Conservation (phyloP, 2,888 invertebrate species). For the Acleris laterana region DNA sequence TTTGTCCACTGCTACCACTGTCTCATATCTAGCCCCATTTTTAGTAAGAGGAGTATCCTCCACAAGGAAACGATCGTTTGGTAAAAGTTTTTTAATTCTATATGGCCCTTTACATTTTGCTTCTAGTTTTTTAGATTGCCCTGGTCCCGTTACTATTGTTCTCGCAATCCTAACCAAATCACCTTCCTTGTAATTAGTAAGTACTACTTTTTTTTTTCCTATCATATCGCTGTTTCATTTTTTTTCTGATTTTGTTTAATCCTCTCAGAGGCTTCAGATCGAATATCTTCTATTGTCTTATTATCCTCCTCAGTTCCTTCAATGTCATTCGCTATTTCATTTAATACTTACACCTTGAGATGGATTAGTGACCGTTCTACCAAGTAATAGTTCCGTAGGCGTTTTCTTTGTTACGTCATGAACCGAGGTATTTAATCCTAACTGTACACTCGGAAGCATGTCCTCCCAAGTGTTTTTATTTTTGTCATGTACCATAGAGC, state of each 20-base stretch:
- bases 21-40: background rate
- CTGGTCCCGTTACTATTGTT: too few relatives aligned
- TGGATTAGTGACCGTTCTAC: constrained; percentile 9
- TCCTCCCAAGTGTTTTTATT: constrained; percentile 19
- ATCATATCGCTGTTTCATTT: too few relatives aligned
- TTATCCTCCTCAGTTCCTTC: background rate
- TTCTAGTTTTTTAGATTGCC: too few relatives aligned
- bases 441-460: constrained; percentile 18
- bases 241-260: background rate
- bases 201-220: too few relatives aligned
- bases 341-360: constrained; percentile 9
- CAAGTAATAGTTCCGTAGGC: too few relatives aligned
- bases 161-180: too few relatives aligned
- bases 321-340: constrained; percentile 1
- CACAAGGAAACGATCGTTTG: too few relatives aligned
- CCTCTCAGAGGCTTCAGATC: constrained; percentile 16
- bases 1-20: constrained; percentile 1
- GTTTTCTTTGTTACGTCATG: constrained; percentile 10
- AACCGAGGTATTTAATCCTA: constrained; percentile 17
- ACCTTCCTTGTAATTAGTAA: too few relatives aligned
- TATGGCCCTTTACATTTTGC: too few relatives aligned
- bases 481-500: constrained; percentile 26
- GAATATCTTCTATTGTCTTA: background rate
- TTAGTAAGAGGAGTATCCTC: too few relatives aligned
- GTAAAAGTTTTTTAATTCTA: too few relatives aligned